Base-by-base conservation (phyloP, 2,113 vertebrate species). In the Phocoena phocoena region DNA sequence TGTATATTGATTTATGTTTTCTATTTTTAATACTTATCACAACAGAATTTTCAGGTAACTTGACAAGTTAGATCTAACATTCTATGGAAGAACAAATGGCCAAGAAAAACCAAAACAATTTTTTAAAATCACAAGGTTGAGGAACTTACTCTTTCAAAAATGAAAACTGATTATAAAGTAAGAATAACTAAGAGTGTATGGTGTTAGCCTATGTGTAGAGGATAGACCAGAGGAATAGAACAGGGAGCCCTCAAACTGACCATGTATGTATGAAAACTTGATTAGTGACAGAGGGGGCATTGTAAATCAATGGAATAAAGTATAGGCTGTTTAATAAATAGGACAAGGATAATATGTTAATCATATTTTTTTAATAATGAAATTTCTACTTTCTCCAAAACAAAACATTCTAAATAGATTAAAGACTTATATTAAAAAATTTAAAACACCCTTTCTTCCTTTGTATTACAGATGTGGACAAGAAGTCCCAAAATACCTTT, bases 61-160 rank as follows among this genome's bases (percentile, higher is more conserved):
- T 70, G 50, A 68, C 36, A 58, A 62, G 33, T 6, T 62, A 77
- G 15, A 15, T 62, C 21, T 89, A 77, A 70, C 67, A 62, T 70
- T 60, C 41, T 12, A 33, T 10, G 58, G 33, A 67, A 88, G 76
- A 88, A 38, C 76, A 92, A 80, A 92, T 26, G 67, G 33, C 21
- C 26, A 89, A 77, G 38, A 88, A 84, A 77, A 93, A 44, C 5
- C 50, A 88, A 82, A 93, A 60, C 13, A 92, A 25, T 41, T 83
- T 38, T 88, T 74, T 7, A 79, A 87, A 67, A 89, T 83, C 62
- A 89, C 21, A 84, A 67, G 12, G 23, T 25, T 74, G 60, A 93
- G 26, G 21, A 31, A 71, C 28, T 90, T 85, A 55, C 23, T 93
- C 41, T 90, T 84, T 85, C 36, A 79, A 85, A 93, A 93, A 90